Evolutionary conservation across 2,888 invertebrate genomes (phyloP), one percentile per base, ranked within the genome.

Genomic region (Andrena minutula): DNA sequence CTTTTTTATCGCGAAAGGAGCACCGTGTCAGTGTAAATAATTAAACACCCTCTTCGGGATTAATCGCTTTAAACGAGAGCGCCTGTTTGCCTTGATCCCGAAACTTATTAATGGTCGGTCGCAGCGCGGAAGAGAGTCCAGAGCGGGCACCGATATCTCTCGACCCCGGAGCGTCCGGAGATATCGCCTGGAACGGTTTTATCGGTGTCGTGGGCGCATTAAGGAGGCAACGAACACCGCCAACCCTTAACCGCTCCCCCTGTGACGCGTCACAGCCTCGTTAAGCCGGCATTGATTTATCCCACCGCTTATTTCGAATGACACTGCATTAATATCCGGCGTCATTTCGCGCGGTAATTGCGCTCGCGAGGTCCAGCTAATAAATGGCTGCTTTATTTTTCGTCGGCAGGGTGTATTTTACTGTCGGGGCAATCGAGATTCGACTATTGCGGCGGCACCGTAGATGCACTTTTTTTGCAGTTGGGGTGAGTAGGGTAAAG

Each of bases 41-140:
- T 85, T 69, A 76, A 72, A 51, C 51, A 71, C 60, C 56, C 65
- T 56, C 47, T 35, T 16, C 68, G 41, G 69, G 79, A 85, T 85
- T 85, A 80, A 85, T 85, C 84, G 71, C 20, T 12, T 51, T 51
- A 74, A 86, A 86, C 72, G 60, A 82, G 82, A 79, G 60, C 74
- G 51, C 80, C 75, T 71, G 86, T 83, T 88, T 75, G 72, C 88
- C 87, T 87, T 85, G 88, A 81, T 85, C 80, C 63, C 73, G 83
- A 88, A 87, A 84, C 85, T 83, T 83, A 84, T 86, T 83, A 88
- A 87, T 87, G 79, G 68, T 65, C 68, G 28, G 61, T 58, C 75
- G 70, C 77, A 75, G 82, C 74, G 71, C 75, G 74, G 72, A 58
- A 58, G 65, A 75, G 58, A 53, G 32, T 64, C 28, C 30, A 3